Evolutionary conservation across 2,113 vertebrate genomes (phyloP).

Genomic region (Uria lomvia): DNA sequence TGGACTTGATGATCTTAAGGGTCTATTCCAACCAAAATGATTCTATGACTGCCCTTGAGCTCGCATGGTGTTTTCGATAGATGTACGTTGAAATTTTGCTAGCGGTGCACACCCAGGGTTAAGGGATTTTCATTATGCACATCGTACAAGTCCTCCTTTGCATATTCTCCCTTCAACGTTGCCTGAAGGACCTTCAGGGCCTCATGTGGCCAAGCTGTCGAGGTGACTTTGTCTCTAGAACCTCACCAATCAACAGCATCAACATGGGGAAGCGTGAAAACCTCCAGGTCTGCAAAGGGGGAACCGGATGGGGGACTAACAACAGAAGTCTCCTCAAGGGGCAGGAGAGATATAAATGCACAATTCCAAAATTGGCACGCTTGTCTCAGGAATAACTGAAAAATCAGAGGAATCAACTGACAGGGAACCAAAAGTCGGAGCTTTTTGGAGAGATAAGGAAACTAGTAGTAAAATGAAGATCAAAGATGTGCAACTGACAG

Average conservation of each 20-base stretch:
- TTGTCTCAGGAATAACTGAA: background rate
- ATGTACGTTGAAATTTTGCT: rapidly evolving
- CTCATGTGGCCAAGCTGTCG: rapidly evolving
- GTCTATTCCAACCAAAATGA: background rate
- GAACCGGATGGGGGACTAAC: background rate
- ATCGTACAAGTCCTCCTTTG: rapidly evolving
- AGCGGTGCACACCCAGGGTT: rapidly evolving
- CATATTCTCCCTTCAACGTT: rapidly evolving
- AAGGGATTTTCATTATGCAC: no score
- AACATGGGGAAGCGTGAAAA: rapidly evolving
- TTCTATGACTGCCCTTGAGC: background rate
- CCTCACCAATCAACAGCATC: background rate
- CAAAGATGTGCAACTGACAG: constrained; percentile 1
- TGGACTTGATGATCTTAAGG: background rate
- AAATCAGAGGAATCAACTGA: background rate
- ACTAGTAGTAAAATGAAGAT: constrained; percentile 5
- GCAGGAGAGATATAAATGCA: rapidly evolving
- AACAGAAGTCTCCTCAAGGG: background rate
- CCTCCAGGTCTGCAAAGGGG: background rate
- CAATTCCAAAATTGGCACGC: rapidly evolving
- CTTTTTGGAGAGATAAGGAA: background rate
- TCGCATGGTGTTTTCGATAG: rapidly evolving
- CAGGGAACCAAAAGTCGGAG: background rate
- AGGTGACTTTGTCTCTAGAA: background rate
- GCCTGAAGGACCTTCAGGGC: background rate